Base-by-base conservation (phyloP, 2,797 vertebrate species). In the Brotula barbata region DNA sequence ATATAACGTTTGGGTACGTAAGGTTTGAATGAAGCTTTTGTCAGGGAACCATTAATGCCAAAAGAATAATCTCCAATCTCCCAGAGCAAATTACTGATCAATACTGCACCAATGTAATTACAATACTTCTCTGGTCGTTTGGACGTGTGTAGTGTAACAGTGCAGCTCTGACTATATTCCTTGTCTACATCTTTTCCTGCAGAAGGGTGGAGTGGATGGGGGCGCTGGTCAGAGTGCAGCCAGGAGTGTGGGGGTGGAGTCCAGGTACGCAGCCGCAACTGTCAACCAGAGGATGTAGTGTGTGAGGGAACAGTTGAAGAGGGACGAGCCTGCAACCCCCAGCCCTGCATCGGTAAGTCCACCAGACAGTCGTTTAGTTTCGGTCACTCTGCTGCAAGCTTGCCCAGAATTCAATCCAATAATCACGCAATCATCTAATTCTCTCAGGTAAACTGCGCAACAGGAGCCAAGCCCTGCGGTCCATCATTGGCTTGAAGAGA, bases 231-330 rank as follows among this genome's bases (percentile, higher is more conserved):
- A 0, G 95, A 94, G 44, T 98, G 97, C 89, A 99, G 95, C 83
- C 93, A 93, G 81, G 95, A 98, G 81, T 99, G 97, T 14, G 96
- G 95, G 1, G 96, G 95, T 3, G 96, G 97, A 82, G 92, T 96
- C 57, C 97, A 99, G 89, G 93, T 95, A 25, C 94, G 96, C 64
- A 96, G 93, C 68, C 91, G 97, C 22, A 78, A 84, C 50, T 98
- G 96, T 75, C 93, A 94, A 71, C 93, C 95, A 0, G 94, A 94
- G 0, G 83, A 94, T 2, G 87, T 81, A 3, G 85, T 91, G 62
- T 99, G 97, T 50, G 92, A 94, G 73, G 97, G 97, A 36, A 95
- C 96, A 20, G 91, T 97, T 34, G 96, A 98, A 70, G 97, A 99
- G 79, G 96, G 95, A 0, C 92, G 94, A 2, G 90, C 96, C 62